These are phyloP conservation scores for Chloropsis cyanopogon DNA, from an alignment of 2,113 vertebrate genomes.

Conservation along the genomic window DNA sequence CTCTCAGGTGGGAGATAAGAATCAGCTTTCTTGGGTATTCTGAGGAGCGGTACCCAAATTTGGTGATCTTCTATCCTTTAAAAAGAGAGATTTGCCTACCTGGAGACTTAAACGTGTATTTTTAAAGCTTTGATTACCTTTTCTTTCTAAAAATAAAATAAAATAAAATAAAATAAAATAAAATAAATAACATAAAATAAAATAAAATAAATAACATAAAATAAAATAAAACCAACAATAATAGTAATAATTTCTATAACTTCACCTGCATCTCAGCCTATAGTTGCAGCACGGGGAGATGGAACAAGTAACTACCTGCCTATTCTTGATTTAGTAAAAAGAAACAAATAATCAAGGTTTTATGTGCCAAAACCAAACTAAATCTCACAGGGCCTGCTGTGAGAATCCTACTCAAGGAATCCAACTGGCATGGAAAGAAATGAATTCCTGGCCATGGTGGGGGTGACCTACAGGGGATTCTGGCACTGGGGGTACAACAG, in stretches of 20 bases:
- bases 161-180: background rate
- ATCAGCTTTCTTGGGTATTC: background rate
- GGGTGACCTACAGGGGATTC: background rate
- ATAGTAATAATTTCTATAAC: background rate
- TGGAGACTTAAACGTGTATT: background rate
- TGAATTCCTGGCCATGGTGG: background rate
- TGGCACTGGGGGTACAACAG: background rate
- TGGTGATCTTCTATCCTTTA: background rate
- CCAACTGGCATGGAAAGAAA: background rate
- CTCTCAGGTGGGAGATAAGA: background rate
- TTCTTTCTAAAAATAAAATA: background rate
- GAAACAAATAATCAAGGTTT: background rate
- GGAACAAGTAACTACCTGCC: background rate
- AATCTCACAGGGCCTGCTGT: background rate
- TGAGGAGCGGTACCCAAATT: background rate
- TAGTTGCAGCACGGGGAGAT: background rate
- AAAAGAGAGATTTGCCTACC: background rate
- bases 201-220: no score
- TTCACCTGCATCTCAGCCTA: background rate
- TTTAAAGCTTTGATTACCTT: background rate
- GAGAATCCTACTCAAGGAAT: background rate
- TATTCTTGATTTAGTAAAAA: background rate
- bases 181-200: no score
- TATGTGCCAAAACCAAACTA: background rate
- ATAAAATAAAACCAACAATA: no score